phyloP scores from a whole-genome alignment of 2,888 invertebrate genomes.

The Agrochola circellaris region DNA sequence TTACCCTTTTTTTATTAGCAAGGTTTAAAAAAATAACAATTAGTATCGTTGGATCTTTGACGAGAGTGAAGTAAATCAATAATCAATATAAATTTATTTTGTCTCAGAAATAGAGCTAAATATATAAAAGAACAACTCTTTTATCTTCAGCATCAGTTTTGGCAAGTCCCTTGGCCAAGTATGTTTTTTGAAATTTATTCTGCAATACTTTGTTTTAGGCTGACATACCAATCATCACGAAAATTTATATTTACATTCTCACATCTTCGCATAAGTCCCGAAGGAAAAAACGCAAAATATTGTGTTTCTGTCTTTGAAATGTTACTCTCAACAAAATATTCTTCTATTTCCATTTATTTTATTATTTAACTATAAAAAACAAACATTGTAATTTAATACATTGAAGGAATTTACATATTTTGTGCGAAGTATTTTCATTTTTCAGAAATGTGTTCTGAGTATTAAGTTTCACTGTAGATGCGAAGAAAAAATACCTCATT shows the following conservation, averaged over 20 bases:
- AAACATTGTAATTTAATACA: constrained; percentile 19
- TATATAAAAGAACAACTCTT: background rate
- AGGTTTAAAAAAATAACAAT: no score
- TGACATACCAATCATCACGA: constrained; percentile 38
- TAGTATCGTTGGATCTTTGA: background rate
- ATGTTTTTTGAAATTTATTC: constrained; percentile 15
- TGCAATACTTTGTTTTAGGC: constrained; percentile 30
- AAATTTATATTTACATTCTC: constrained; percentile 25
- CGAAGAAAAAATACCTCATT: background rate
- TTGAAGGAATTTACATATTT: constrained; percentile 20
- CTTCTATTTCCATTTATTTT: constrained; percentile 20
- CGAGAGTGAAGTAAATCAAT: background rate
- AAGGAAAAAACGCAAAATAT: constrained; percentile 20
- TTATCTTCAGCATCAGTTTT: background rate
- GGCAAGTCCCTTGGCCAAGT: background rate
- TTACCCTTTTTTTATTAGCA: no score
- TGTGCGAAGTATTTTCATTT: constrained; percentile 22
- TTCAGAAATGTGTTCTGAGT: constrained; percentile 25
- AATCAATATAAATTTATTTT: no score
- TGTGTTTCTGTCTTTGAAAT: constrained; percentile 32
- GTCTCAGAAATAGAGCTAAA: background rate
- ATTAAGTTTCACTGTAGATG: constrained; percentile 15
- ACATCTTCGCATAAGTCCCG: constrained; percentile 17
- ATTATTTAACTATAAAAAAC: background rate
- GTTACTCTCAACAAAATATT: constrained; percentile 29